A percentile compares a stretch with the other conserved stretches of the same genome.
These are phyloP conservation scores for Stenoptilia bipunctidactyla DNA, from an alignment of 2,888 invertebrate genomes.

Conservation along the genomic window DNA sequence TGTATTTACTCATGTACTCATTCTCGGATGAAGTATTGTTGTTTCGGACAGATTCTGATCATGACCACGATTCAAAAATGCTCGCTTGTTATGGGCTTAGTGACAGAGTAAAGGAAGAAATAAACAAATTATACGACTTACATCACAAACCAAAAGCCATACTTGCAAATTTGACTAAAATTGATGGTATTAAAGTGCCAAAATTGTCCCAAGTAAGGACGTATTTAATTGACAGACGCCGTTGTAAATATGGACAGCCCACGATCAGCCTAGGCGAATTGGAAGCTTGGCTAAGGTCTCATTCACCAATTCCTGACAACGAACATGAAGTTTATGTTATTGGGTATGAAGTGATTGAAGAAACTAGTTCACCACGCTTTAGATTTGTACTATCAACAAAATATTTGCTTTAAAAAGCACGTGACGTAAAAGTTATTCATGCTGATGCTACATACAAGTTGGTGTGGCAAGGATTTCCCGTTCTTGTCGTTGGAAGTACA, in stretches of 20 bases:
- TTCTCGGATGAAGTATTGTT: neutral
- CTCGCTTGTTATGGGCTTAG: constrained; percentile 10
- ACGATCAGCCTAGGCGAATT: constrained; percentile 12
- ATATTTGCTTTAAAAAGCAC: constrained; percentile 2
- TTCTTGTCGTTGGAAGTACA: constrained; percentile 18
- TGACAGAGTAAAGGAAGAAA: constrained; percentile 11
- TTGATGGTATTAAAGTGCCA: constrained; percentile 9
- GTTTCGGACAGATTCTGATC: constrained; percentile 8
- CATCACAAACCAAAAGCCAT: constrained; percentile 12
- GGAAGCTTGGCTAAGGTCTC: constrained; percentile 12
- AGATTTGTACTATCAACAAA: constrained; percentile 12
- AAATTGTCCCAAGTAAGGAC: constrained; percentile 9
- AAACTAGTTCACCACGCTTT: constrained; percentile 10
- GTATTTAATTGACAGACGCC: constrained; percentile 9
- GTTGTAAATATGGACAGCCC: constrained; percentile 8
- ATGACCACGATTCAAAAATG: constrained; percentile 10
- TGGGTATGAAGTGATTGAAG: constrained; percentile 9
- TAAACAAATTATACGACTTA: constrained; percentile 10
- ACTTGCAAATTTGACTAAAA: constrained; percentile 8
- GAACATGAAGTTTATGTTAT: constrained; percentile 12
- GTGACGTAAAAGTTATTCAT: constrained; percentile 10
- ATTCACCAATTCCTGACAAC: constrained; percentile 11
- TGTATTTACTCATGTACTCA: neutral
- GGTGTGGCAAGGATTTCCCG: constrained; percentile 21
- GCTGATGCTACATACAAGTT: constrained; percentile 16